Evolutionary conservation across 2,888 invertebrate genomes (phyloP), one percentile per base, ranked within the genome.

Genomic region (Rhodophaea formosa): DNA sequence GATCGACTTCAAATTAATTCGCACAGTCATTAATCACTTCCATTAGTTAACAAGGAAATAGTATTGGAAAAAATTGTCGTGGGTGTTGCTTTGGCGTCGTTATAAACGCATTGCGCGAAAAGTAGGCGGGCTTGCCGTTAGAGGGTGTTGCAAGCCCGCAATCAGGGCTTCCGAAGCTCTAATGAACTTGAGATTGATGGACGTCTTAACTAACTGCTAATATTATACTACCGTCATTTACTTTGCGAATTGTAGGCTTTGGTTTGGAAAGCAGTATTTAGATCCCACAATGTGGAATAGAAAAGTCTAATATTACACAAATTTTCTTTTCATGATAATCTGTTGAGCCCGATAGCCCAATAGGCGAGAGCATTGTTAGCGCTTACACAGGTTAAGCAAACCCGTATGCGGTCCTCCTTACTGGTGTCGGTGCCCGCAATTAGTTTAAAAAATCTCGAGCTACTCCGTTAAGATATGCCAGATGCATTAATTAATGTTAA

Each of bases 41-140:
- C 68, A 75, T 84, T 79, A 72, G 78, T 72, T 81, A 80, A 85
- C 75, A 79, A 83, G 80, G 79, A 82, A 82, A 76, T 72, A 46
- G 68, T 72, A 63, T 61, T 30, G 17, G 35, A 51, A 62, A 63
- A 63, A 57, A 54, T 65, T 72, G 74, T 74, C 74, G 77, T 82
- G 88, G 87, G 90, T 84, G 90, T 86, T 74, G 69, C 78, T 63
- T 66, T 56, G 64, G 68, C 69, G 71, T 89, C 87, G 86, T 88
- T 91, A 88, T 83, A 84, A 87, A 82, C 79, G 80, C 87, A 89
- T 89, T 69, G 84, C 67, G 84, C 82, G 80, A 86, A 86, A 77
- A 80, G 77, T 74, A 74, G 90, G 90, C 81, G 89, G 85, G 63
- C 69, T 56, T 23, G 71, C 69, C 65, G 67, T 61, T 62, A 52